Percentiles rank a stretch among this genome's conserved stretches.
Conservation (phyloP, 1,140 invertebrate species). For the Babylonia areolata region DNA sequence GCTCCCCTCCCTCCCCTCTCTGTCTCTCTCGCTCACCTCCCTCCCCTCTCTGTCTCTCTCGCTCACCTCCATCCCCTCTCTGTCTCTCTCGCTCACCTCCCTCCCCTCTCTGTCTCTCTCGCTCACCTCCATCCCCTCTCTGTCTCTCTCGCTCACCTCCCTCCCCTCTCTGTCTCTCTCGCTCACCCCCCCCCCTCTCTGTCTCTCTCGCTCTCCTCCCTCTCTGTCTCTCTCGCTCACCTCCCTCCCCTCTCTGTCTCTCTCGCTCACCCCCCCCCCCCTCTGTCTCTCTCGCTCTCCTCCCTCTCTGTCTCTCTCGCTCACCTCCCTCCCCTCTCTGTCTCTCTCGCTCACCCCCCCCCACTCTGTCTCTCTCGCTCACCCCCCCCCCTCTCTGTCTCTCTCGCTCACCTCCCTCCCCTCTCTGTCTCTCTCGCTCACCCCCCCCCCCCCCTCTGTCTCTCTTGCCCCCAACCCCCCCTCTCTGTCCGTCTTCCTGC, state of each 20-base stretch:
- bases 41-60: constrained; percentile 4
- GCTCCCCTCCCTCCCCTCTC: neutral
- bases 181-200: neutral
- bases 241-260: neutral
- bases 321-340: too few species aligned
- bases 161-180: constrained; percentile 4
- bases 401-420: neutral
- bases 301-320: constrained; percentile 31
- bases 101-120: constrained; percentile 4
- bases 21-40: too few species aligned
- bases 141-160: constrained; percentile 31
- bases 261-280: too few species aligned
- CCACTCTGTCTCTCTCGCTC: constrained; percentile 31
- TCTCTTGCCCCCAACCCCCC: too few species aligned
- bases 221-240: neutral
- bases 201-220: constrained; percentile 23
- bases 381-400: constrained; percentile 9
- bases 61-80: neutral
- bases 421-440: constrained; percentile 28
- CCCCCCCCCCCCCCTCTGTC: neutral
- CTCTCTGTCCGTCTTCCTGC: neutral
- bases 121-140: neutral
- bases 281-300: neutral
- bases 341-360: neutral
- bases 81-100: constrained; percentile 31